A percentile compares a stretch with the other conserved stretches of the same genome.
phyloP scores from a whole-genome alignment of 2,113 vertebrate genomes.

The Lophotis ruficrista region DNA sequence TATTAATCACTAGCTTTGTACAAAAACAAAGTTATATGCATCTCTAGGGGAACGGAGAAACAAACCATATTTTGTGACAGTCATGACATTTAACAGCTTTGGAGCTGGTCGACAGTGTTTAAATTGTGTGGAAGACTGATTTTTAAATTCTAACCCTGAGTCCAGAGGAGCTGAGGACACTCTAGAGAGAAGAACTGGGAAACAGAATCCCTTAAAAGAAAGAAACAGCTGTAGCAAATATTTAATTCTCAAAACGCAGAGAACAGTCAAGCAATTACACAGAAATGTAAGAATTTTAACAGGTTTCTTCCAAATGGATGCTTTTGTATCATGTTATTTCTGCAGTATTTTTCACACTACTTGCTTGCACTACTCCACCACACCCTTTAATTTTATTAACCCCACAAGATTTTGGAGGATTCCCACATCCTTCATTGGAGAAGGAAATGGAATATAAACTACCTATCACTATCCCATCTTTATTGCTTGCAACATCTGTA shows the following conservation, averaged over 20 bases:
- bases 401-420: neutral
- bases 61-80: neutral
- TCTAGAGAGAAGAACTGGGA: neutral
- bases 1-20: neutral
- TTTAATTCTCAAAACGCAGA: neutral
- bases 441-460: neutral
- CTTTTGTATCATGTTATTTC: neutral
- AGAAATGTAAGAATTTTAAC: neutral
- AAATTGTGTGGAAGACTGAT: neutral
- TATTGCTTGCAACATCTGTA: neutral
- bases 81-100: neutral
- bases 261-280: neutral
- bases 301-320: neutral
- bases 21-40: neutral
- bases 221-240: neutral
- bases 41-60: neutral
- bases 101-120: neutral
- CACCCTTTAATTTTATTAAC: neutral
- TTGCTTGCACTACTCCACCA: neutral
- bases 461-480: neutral
- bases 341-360: neutral
- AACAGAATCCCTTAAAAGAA: neutral
- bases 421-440: neutral
- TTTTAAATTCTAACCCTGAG: neutral
- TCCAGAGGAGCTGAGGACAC: neutral